phyloP scores from a whole-genome alignment of 2,797 vertebrate genomes.

The Spheniscus humboldti region DNA sequence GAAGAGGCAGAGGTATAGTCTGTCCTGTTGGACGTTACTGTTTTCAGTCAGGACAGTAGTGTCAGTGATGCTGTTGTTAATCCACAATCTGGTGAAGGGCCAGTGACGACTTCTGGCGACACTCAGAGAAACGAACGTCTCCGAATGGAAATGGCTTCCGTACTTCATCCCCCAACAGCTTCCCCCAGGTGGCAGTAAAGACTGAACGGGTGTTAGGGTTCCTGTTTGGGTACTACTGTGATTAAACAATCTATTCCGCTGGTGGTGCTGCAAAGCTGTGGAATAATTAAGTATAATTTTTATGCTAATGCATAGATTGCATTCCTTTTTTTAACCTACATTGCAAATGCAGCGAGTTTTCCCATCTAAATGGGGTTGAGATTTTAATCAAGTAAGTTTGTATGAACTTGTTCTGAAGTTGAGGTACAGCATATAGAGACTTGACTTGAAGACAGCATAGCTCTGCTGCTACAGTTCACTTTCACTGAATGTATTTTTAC shows the following conservation, averaged over 20 bases:
- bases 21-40: not conserved
- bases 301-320: not conserved
- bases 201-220: not conserved
- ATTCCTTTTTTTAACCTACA: not conserved
- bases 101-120: not conserved
- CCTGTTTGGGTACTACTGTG: not conserved
- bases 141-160: not conserved
- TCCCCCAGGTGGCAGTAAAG: not conserved
- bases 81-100: not conserved
- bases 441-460: not conserved
- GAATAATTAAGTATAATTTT: not conserved
- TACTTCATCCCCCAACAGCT: not conserved
- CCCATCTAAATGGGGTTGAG: not conserved
- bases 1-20: not conserved
- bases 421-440: not conserved
- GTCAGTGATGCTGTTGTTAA: not conserved
- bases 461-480: not conserved
- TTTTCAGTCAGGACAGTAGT: too few species aligned
- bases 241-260: not conserved
- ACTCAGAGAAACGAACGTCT: rapidly evolving
- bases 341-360: not conserved
- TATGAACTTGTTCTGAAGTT: not conserved
- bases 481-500: not conserved
- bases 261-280: not conserved
- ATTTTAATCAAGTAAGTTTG: not conserved